Evolutionary conservation across 1,140 invertebrate genomes (phyloP), one percentile per base, ranked within the genome.

Genomic region (Cryptotermes secundus): DNA sequence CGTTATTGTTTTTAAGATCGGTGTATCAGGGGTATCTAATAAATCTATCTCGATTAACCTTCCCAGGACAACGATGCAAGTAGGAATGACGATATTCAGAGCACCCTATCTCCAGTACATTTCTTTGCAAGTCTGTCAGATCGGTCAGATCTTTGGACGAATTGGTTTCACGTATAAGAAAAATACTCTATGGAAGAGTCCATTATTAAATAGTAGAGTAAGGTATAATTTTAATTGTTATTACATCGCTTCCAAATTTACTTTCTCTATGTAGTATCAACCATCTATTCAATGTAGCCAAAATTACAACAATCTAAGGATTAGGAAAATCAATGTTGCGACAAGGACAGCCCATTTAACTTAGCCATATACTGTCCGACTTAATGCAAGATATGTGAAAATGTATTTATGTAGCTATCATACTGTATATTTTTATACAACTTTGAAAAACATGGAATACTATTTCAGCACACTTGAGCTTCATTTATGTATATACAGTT

Each of bases 301-400:
- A 72, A 72, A 7, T 72, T 31, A 72, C 59, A 72, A 72, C 0
- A 72, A n/a, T 72, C 7, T 72, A n/a, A 31, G 26, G n/a, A 7
- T 31, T 72, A 72, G 31, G 59, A 72, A 72, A 72, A 72, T 72
- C 59, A 72, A 72, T 72, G 59, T n/a, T n/a, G n/a, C 31, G 59
- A 6, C 7, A 72, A 72, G 7, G 59, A 72, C 26, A 6, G 1
- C 2, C n/a, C 59, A 31, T 16, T n/a, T 72, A n/a, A 72, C 9
- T 7, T 72, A 72, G 9, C 26, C 6, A 14, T 26, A 31, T 7
- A 72, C 9, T 26, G 59, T 6, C n/a, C 26, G 7, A 10, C 14
- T 72, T 31, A 72, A 10, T 9, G 9, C n/a, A n/a, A 31, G 10
- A 72, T 72, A 16, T 31, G 9, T n/a, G 59, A 31, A 72, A 72